Percentiles rank a stretch among this genome's conserved stretches.
These are phyloP conservation scores for Rhogogaster chlorosoma DNA, from an alignment of 2,888 invertebrate species.

Conservation along the genomic window DNA sequence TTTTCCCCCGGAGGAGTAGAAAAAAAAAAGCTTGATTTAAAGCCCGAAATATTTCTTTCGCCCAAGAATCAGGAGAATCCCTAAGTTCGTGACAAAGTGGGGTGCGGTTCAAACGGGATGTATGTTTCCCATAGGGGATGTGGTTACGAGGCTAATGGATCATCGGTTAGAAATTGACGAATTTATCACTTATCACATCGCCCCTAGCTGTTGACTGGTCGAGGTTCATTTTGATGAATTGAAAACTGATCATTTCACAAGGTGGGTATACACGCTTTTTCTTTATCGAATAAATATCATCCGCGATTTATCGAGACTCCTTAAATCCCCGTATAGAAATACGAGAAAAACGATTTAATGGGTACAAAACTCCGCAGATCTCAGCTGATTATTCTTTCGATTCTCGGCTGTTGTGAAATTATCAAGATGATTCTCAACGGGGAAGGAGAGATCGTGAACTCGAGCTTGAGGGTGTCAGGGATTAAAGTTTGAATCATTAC, in stretches of 20 bases:
- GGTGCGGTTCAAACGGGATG: conserved; percentile 1
- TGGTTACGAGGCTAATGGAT: neutral
- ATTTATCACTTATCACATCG: neutral
- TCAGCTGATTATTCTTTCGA: neutral
- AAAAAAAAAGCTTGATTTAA: conserved; percentile 1
- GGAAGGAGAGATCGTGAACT: neutral
- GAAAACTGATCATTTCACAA: too few relatives aligned
- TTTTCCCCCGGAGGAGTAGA: neutral
- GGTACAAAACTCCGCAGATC: neutral
- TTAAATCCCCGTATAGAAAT: neutral
- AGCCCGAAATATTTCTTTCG: neutral
- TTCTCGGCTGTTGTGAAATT: neutral
- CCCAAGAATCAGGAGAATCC: neutral
- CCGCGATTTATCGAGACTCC: too few relatives aligned
- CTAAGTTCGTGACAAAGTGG: conserved; percentile 3
- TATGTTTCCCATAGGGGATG: conserved; percentile 19
- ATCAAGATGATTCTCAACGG: neutral
- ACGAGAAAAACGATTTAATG: neutral
- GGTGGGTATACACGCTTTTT: too few relatives aligned
- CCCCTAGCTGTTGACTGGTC: neutral
- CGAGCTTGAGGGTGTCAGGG: neutral
- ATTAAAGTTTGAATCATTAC: conserved; percentile 29
- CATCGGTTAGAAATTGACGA: neutral
- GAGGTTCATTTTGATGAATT: neutral
- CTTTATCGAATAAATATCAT: too few relatives aligned